Evolutionary conservation across 2,888 invertebrate species (phyloP), one percentile per base, ranked within the genome.

Genomic region (Gastracanthus pulcherrimus): DNA sequence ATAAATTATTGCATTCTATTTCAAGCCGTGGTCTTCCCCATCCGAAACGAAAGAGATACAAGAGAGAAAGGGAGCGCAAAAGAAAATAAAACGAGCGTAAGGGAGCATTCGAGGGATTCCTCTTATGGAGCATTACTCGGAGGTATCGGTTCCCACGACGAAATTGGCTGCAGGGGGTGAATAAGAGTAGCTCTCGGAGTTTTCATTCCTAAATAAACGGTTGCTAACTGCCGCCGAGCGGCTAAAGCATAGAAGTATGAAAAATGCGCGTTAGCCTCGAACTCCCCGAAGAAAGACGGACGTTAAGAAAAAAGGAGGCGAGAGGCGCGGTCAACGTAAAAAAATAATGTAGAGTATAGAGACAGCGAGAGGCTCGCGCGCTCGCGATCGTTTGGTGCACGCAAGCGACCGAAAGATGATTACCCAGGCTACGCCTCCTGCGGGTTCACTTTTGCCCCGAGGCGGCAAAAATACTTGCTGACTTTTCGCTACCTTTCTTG

Each of bases 201-300:
- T 81, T 83, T 79, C 83, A 87, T 89, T 87, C 88, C 88, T 88
- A 90, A 90, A 90, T 90, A 89, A 90, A 90, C 87, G 90, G 89
- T 89, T 89, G 85, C 84, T 84, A 83, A 81, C 85, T 86, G 85
- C 87, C 83, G 86, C 84, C 81, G 83, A 74, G 83, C 80, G 9
- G 6, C 31, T n/a, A n/a, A 48, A 75, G 38, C 38, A 71, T 58
- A 51, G 38, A 55, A 58, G 74, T 83, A 87, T 88, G 87, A 89
- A 88, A 89, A 88, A 89, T 87, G 87, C 58, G 82, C 75, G 76
- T 60, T 69, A 74, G 64, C 64, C 69, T 41, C 62, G 66, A 75
- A 48, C 31, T 51, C 31, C 58, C 55, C 11, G 38, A 23, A 2
- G 13, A 1, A 7, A 23, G 34, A 67, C 16, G 26, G 64, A 72